Base-by-base conservation (phyloP, 2,797 vertebrate genomes). In the Schizopygopsis malacanthus region DNA sequence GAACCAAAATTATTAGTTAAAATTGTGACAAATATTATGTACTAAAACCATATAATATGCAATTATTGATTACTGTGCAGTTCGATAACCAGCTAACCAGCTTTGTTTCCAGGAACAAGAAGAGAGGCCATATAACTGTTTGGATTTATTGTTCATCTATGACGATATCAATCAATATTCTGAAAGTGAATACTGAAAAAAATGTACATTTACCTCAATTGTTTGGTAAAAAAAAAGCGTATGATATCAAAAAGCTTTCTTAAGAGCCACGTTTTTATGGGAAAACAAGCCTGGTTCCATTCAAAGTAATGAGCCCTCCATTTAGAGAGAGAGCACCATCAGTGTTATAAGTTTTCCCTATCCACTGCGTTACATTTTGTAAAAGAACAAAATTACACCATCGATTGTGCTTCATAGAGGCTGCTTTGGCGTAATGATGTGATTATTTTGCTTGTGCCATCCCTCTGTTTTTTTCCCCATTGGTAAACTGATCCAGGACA, bases 401-500 rank as follows among this genome's bases (percentile, higher is more conserved):
- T 81, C 71, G 75, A 82, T 86, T 77, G 61, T n/a, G 67, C 82
- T 82, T 86, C 59, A 85, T 69, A 16, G 6, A 79, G 71, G 52
- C n/a, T 10, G 39, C 65, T 67, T 75, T 79, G 77, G n/a, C 37
- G 65, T 90, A 88, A 88, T 86, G 82, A 85, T 82, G 79, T 75
- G 63, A 73, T 85, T 69, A 83, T 86, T 83, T 84, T 69, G 12
- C 59, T 50, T 7, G 22, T 54, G 56, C 56, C 43, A 76, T 77
- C 15, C 28, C 3, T 5, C 71, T 25, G 16, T 33, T 85, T 73
- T 85, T 73, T 50, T 2, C 45, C 4, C 16, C 0, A 41, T 4
- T 7, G 13, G 45, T 61, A 45, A 41, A 85, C 39, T 63, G 56
- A 67, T 16, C 52, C 33, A 33, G n/a, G 76, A 61, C 9, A 39